Evolutionary conservation across 2,113 vertebrate genomes (phyloP), one percentile per base, ranked within the genome.

Genomic region (Burhinus bistriatus): DNA sequence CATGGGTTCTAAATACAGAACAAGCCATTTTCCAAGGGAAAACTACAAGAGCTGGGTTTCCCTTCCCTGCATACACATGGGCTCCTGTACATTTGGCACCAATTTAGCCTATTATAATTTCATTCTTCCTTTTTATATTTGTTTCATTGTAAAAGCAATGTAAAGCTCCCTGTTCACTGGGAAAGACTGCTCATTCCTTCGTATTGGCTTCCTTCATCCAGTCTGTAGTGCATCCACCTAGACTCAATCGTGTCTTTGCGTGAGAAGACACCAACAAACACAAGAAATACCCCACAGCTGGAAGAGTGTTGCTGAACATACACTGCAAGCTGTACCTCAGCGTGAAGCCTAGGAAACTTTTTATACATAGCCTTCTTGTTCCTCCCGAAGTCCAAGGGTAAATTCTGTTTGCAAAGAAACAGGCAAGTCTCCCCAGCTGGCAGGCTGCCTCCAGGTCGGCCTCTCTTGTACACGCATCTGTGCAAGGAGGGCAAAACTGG

Each of bases 81-180:
- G 94, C 58, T 68, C 64, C 76, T 9, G 3, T 80, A 75, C 72
- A 89, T 87, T 95, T 96, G 96, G 91, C 83, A 95, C 93, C 83
- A 69, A 44, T 95, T 92, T 97, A 89, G 88, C 80, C 81, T 75
- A 86, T 92, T 91, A 92, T 83, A 15, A 95, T 89, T 90, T 96
- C 88, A 47, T 61, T 94, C 91, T 90, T 87, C 64, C 91, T 89
- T 95, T 91, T 94, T 57, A 47, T 44, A 83, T 87, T 87, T 94
- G 65, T 83, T 80, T 83, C 89, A 94, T 47, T 79, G 58, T 69
- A 87, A 82, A 93, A 76, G 87, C 58, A 79, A 94, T 32, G 21
- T 44, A 72, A 89, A 94, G 58, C 55, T 93, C 91, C 44, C n/a
- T 0, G 0, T 64, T 69, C 4, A 3, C 42, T 55, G 14, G 27